Conservation (phyloP, 2,113 vertebrate genomes). For the Orycteropus afer region DNA sequence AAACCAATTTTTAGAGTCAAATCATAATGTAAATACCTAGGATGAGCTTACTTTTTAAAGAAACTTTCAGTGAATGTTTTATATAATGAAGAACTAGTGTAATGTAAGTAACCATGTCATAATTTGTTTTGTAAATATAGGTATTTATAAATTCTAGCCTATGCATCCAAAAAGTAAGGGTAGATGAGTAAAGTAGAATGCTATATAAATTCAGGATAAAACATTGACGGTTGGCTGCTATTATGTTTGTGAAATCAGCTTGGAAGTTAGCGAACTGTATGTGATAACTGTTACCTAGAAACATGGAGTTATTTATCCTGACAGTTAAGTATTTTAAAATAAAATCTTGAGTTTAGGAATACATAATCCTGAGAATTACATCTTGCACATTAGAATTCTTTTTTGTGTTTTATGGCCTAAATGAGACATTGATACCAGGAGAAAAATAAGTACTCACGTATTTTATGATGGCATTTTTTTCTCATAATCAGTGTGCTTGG, state of each 20-base stretch:
- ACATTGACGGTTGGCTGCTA: not conserved
- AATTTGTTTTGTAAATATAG: not conserved
- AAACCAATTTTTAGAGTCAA: not conserved
- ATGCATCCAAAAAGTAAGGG: not conserved
- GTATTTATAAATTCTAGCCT: not conserved
- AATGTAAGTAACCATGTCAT: not conserved
- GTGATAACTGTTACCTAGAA: fast-evolving
- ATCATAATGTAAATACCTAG: not conserved
- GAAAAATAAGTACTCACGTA: too few species aligned
- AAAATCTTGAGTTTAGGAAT: too few species aligned
- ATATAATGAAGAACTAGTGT: not conserved
- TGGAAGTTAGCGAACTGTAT: not conserved
- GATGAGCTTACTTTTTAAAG: not conserved
- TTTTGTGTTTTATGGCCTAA: not conserved
- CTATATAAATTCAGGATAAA: not conserved
- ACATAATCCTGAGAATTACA: fast-evolving
- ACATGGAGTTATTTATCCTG: not conserved
- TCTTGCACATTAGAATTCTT: not conserved
- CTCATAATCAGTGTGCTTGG: not conserved
- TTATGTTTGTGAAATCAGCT: not conserved
- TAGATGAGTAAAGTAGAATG: not conserved
- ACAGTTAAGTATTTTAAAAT: not conserved
- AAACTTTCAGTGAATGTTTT: not conserved
- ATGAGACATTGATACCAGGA: not conserved
- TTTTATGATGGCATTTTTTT: not conserved